These are phyloP conservation scores for Urosaurus nigricauda DNA, from an alignment of 2,797 vertebrate genomes.

Conservation along the genomic window DNA sequence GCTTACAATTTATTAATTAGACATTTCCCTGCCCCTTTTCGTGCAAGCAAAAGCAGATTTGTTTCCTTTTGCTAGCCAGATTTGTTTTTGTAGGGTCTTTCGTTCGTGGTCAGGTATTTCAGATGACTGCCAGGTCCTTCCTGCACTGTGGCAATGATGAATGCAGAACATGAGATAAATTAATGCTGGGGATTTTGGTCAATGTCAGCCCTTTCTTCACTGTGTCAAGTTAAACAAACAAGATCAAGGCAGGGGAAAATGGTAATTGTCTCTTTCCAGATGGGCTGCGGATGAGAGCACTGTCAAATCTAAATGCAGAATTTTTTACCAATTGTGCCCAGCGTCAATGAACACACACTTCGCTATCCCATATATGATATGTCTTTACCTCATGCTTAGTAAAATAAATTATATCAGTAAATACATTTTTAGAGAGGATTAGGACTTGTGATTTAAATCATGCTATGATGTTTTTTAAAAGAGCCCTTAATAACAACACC, in stretches of 20 bases:
- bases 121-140: slow-evolving; percentile 81
- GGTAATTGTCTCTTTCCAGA: slow-evolving; percentile 96
- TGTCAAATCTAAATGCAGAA: slow-evolving; percentile 85
- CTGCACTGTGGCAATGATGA: slow-evolving; percentile 93
- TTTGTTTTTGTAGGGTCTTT: slow-evolving; percentile 65
- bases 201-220: slow-evolving; percentile 97
- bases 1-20: no score
- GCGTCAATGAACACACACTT: slow-evolving; percentile 57
- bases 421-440: slow-evolving; percentile 29
- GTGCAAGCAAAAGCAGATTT: slow-evolving; percentile 48
- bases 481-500: not conserved
- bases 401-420: slow-evolving; percentile 56
- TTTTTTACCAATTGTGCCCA: slow-evolving; percentile 81
- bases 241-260: slow-evolving; percentile 92
- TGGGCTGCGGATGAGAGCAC: slow-evolving; percentile 85
- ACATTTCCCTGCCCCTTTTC: slow-evolving; percentile 43
- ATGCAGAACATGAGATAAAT: slow-evolving; percentile 98
- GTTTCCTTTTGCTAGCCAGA: slow-evolving; percentile 53
- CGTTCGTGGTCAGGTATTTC: slow-evolving; percentile 77
- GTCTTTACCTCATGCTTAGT: slow-evolving; percentile 67
- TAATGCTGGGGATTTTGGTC: slow-evolving; percentile 96
- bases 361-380: slow-evolving; percentile 22
- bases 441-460: slow-evolving; percentile 7
- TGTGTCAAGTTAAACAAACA: slow-evolving; percentile 99
- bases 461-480: not conserved